A percentile compares a stretch with the other conserved stretches of the same genome.
phyloP scores from a whole-genome alignment of 2,113 vertebrate genomes.

The Cricetomys ansorgei region DNA sequence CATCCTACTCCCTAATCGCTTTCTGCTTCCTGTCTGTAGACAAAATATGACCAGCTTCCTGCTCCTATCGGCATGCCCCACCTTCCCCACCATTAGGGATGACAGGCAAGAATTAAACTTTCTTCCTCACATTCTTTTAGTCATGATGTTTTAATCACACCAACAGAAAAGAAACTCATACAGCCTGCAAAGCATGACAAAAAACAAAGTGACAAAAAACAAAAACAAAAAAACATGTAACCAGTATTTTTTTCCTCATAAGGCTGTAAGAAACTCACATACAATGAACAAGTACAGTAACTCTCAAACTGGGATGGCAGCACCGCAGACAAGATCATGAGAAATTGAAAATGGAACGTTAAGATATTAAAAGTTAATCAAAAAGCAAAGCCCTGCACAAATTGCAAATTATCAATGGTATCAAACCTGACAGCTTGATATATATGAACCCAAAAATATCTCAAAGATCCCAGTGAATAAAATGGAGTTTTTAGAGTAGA shows the following conservation, averaged over 20 bases:
- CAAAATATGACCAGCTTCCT: not conserved
- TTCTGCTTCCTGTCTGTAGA: not conserved
- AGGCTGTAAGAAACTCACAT: conserved; percentile 11
- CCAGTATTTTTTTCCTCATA: not conserved
- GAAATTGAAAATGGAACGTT: conserved; percentile 19
- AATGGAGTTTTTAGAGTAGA: not conserved
- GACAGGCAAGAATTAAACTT: not conserved
- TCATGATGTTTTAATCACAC: not conserved
- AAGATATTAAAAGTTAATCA: conserved; percentile 10
- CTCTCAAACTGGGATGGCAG: not conserved
- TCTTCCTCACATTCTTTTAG: not conserved
- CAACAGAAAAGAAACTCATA: not conserved
- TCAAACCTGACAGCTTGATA: conserved; percentile 6
- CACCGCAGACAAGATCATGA: not conserved
- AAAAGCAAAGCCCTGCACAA: conserved; percentile 49
- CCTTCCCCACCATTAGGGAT: not conserved
- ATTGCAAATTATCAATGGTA: not conserved
- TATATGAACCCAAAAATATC: conserved; percentile 37
- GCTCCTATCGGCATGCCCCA: not conserved
- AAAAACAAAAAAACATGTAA: not conserved
- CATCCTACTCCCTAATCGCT: no score
- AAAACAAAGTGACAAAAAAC: no score
- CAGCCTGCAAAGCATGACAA: not conserved
- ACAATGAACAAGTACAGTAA: not conserved
- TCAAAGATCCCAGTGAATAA: conserved; percentile 26